Base-by-base conservation (phyloP, 2,888 invertebrate genomes). In the Phasia obesa region DNA sequence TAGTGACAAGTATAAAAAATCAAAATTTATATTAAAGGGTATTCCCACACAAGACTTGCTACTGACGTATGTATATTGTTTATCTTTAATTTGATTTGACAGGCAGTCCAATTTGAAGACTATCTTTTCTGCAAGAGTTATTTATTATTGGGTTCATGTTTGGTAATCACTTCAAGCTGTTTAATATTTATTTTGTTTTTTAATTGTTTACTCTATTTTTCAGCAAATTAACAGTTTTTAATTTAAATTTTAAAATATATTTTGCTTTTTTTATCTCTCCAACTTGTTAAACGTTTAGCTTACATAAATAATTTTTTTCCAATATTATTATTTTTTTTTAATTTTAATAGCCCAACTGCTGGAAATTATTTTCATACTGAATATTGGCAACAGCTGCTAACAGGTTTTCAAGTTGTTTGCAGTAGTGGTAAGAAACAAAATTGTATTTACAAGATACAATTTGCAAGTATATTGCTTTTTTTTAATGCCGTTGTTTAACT, bases 231-330 rank as follows among this genome's bases (percentile, higher is more conserved):
- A 53, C 76, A 76, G 60, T 69, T 53, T 65, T 53, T 31, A 42
- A 42, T 51, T 57, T 3, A 51, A 74, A 51, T 38, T 55, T 44
- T 31, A 6, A 44, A 44, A 69, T 19, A 19, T 38, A 19, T 67
- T 35, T 27, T n/a, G n/a, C n/a, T n/a, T n/a, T n/a, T n/a, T 51
- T 49, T 57, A 44, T 59, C 42, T 51, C 27, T 21, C 9, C 47
- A 77, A 62, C 69, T 44, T 77, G 77, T 62, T 77, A 15, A 69
- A 62, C 51, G 77, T 69, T 77, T 77, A 77, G 60, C 53, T 77
- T 77, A 77, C 69, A 77, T 55, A 77, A 70, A 69, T 62, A 53
- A 42, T 13, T 49, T 65, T n/a, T 49, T 76, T 44, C 44, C 60
- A 76, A 60, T 69, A 42, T 27, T 19, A 15, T 62, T 60, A 15